Evolutionary conservation across 2,888 invertebrate genomes (phyloP), one percentile per base, ranked within the genome.

Genomic region (Helobdella robusta): DNA sequence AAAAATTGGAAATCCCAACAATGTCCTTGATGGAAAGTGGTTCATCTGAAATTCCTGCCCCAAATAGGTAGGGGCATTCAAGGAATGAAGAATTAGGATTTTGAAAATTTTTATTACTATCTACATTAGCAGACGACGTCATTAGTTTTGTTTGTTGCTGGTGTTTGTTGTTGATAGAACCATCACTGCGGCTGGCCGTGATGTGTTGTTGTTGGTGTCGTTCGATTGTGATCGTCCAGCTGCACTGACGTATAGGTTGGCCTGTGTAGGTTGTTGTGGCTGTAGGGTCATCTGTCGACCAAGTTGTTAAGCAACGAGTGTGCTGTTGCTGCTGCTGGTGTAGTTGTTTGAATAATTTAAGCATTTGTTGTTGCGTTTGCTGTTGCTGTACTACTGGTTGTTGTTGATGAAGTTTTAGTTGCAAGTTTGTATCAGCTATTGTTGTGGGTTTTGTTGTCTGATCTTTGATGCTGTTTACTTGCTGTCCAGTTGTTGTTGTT

Each of bases 51-150:
- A 77, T 72, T 32, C 77, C 77, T 4, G 75, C 73, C 15, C 76
- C 77, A 68, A 77, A 77, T n/a, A 76, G 70, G 68, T 76, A 77
- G 18, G 76, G 75, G 46, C 72, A 75, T n/a, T n/a, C n/a, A n/a
- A n/a, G n/a, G n/a, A n/a, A n/a, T n/a, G n/a, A n/a, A 74, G 64
- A 72, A 71, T 72, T 23, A 28, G 32, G 32, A 30, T 28, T 4
- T 18, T 2, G 32, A 28, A 28, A 28, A 1, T n/a, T 30, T 1
- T n/a, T 25, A 30, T 56, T 56, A 1, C 28, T n/a, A 28, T 56
- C 32, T 4, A n/a, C 25, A n/a, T 30, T 25, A n/a, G 56, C n/a
- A 4, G 56, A 56, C 6, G 56, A 56, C 20, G 23, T 18, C 5
- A 23, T 15, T n/a, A n/a, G n/a, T n/a, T n/a, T n/a, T n/a, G n/a